Base-by-base conservation (phyloP, 1,140 invertebrate genomes). In the Laupala kohalensis region DNA sequence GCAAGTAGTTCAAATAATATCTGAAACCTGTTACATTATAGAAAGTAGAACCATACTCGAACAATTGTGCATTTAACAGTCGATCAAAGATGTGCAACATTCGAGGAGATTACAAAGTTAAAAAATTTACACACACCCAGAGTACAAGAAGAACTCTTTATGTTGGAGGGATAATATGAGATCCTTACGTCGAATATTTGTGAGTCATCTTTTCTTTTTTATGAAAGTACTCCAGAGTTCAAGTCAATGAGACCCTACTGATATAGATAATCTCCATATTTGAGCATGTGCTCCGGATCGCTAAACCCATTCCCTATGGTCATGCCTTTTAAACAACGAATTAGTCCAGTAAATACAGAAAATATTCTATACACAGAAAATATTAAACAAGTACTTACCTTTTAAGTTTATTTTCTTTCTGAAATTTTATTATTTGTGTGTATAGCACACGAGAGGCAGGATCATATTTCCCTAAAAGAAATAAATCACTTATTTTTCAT, bases 271-370 rank as follows among this genome's bases (percentile, higher is more conserved):
- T 91, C 87, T 9, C 90, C 89, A 78, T 94, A 95, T 13, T 88
- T 79, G 0, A 92, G 77, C 82, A 94, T 92, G 78, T 91, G 87
- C 27, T 87, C 81, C 0, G 93, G 93, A 81, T 95, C 94, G 72
- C 86, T 89, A 0, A 94, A 80, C 0, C 93, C 93, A 81, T 95
- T 93, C 1, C 93, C 93, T 77, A 96, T 95, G 0, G 90, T 89
- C 73, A 96, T 27, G 19, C 68, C 70, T 72, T 63, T 15, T 64
- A 67, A 66, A 13, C 9, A 2, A n/a, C n/a, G n/a, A n/a, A n/a
- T n/a, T n/a, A n/a, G n/a, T n/a, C n/a, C n/a, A n/a, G n/a, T n/a
- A n/a, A n/a, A n/a, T n/a, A n/a, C n/a, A n/a, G n/a, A n/a, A n/a
- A n/a, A n/a, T n/a, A n/a, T n/a, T n/a, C n/a, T n/a, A n/a, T n/a